These are phyloP conservation scores for Podargus strigoides DNA, from an alignment of 2,797 vertebrate genomes.

Conservation along the genomic window DNA sequence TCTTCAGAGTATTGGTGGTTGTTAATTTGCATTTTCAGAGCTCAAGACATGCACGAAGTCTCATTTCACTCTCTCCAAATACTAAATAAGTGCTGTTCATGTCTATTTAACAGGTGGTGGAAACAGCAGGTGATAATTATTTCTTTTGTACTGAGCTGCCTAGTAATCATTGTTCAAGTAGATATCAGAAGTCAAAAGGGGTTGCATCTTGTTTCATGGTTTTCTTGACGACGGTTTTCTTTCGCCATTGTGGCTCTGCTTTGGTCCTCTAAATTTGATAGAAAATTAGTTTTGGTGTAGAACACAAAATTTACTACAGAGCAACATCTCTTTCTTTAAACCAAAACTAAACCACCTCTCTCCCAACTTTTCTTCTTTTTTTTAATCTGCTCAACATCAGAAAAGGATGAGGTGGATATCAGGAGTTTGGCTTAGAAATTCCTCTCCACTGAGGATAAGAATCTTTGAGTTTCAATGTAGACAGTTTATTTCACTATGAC, in stretches of 20 bases:
- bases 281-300: background rate
- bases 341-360: fast-evolving
- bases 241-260: background rate
- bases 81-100: background rate
- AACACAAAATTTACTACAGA: background rate
- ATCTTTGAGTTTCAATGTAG: background rate
- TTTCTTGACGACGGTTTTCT: background rate
- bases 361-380: fast-evolving
- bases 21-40: background rate
- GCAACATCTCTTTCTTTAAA: background rate
- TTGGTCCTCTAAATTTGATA: background rate
- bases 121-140: background rate
- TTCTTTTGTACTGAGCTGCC: background rate
- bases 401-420: background rate
- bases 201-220: background rate
- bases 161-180: background rate
- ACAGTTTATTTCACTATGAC: background rate
- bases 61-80: background rate
- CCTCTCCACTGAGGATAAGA: background rate
- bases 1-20: background rate
- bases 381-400: background rate
- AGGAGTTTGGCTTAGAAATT: background rate
- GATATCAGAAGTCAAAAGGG: background rate
- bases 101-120: background rate
- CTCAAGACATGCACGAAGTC: background rate